A percentile compares a stretch with the other conserved stretches of the same genome.
These are phyloP conservation scores for Pycnomerus fuliginosus DNA, from an alignment of 2,888 invertebrate species.

Conservation along the genomic window DNA sequence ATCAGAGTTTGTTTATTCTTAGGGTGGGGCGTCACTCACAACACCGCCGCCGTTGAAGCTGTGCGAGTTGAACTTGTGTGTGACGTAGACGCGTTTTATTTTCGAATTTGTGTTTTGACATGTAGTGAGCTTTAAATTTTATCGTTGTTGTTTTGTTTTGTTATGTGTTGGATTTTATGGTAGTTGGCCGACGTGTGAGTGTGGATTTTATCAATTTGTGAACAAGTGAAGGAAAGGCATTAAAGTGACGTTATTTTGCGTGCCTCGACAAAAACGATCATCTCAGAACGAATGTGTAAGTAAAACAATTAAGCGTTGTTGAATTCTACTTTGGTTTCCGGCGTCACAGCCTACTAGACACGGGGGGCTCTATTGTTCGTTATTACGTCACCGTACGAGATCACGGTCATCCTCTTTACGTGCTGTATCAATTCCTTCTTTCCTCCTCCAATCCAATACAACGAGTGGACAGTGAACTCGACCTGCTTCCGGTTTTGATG, in stretches of 20 bases:
- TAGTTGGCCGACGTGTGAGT: too few relatives aligned
- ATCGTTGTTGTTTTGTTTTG: slow-evolving; percentile 20
- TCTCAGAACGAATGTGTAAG: slow-evolving; percentile 60
- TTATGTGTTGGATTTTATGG: slow-evolving; percentile 21
- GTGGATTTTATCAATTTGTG: too few relatives aligned
- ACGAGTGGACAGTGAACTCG: slow-evolving; percentile 18
- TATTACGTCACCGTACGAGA: slow-evolving; percentile 27
- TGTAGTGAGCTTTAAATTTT: slow-evolving; percentile 20
- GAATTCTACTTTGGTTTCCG: slow-evolving; percentile 28
- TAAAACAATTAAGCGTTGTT: slow-evolving; percentile 25
- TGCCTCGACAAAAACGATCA: slow-evolving; percentile 62
- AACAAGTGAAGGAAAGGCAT: slow-evolving; percentile 32
- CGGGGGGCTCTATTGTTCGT: slow-evolving; percentile 22
- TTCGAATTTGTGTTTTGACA: slow-evolving; percentile 22
- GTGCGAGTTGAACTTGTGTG: slow-evolving; percentile 4
- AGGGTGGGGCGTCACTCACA: too few relatives aligned
- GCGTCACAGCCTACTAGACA: slow-evolving; percentile 23
- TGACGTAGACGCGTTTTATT: slow-evolving; percentile 24
- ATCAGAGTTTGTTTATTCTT: too few relatives aligned
- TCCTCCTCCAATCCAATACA: too few relatives aligned
- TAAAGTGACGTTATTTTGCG: slow-evolving; percentile 61
- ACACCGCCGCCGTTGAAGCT: too few relatives aligned
- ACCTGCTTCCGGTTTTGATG: slow-evolving; percentile 17
- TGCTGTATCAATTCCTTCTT: slow-evolving; percentile 18
- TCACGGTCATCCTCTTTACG: slow-evolving; percentile 24